phyloP scores from a whole-genome alignment of 2,113 vertebrate genomes.

The Dicerorhinus sumatrensis region DNA sequence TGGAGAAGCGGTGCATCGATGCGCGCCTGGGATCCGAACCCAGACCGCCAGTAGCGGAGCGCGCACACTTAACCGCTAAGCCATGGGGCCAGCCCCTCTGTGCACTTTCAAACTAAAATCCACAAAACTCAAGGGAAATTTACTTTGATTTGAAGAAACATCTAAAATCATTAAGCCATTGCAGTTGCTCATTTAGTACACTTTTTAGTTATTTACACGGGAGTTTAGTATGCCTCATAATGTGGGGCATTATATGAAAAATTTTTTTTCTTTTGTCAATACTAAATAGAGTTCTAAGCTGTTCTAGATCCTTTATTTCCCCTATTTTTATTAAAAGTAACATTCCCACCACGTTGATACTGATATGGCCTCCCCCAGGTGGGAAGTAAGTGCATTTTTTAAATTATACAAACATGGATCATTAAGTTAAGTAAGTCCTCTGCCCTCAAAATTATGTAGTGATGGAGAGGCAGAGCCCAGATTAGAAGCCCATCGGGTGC shows the following conservation, averaged over 20 bases:
- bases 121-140: not conserved
- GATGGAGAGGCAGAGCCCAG: not conserved
- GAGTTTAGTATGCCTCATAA: not conserved
- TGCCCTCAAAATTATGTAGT: not conserved
- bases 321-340: not conserved
- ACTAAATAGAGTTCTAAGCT: conserved; percentile 9
- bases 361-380: not conserved
- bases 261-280: not conserved
- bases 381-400: not conserved
- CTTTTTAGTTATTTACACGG: not conserved
- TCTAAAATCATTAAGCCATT: conserved; percentile 20
- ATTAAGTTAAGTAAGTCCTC: not conserved
- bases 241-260: not conserved
- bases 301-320: not conserved
- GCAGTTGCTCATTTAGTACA: not conserved
- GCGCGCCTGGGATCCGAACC: too few species aligned
- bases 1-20: too few species aligned
- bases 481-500: not conserved
- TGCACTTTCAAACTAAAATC: not conserved
- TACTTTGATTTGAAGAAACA: conserved; percentile 33
- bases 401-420: not conserved
- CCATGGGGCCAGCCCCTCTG: not conserved
- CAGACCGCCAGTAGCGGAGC: too few species aligned
- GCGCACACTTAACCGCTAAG: too few species aligned
- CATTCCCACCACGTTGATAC: not conserved